phyloP scores from a whole-genome alignment of 92 coral and sea anemone species.

The Diadumene lineata region DNA sequence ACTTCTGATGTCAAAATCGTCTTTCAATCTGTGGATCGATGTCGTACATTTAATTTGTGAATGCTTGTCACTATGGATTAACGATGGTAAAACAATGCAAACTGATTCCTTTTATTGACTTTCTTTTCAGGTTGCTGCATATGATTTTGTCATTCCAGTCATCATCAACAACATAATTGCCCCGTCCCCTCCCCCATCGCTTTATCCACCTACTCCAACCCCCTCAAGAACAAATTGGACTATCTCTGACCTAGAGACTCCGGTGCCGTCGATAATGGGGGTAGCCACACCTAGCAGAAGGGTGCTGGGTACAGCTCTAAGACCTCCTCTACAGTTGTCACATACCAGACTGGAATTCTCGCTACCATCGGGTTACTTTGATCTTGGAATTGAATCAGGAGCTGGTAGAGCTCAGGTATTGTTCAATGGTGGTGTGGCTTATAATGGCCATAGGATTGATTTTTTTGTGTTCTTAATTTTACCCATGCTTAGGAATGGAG shows the following conservation, averaged over 20 bases:
- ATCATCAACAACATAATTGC: conserved; percentile 95
- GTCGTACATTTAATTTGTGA: too few species aligned
- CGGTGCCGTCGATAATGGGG: conserved; percentile 68
- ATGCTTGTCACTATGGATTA: too few species aligned
- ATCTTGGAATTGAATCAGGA: conserved; percentile 92
- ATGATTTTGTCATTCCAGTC: conserved; percentile 94
- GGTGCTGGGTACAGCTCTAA: conserved; percentile 86
- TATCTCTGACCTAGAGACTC: conserved; percentile 95
- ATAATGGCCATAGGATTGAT: not conserved
- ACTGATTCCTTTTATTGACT: not conserved
- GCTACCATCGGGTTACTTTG: conserved; percentile 94
- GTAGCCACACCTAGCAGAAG: conserved; percentile 93
- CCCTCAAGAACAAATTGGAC: conserved; percentile 99
- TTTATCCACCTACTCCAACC: conserved; percentile 89
- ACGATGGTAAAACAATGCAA: too few species aligned
- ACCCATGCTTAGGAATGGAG: not conserved
- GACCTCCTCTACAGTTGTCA: conserved; percentile 94
- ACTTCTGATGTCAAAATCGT: too few species aligned
- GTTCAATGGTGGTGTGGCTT: not conserved
- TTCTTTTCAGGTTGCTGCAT: conserved; percentile 80
- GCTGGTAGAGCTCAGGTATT: conserved; percentile 95
- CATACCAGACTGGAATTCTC: conserved; percentile 77
- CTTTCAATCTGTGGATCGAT: too few species aligned
- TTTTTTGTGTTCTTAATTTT: not conserved
- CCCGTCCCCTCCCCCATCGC: conserved; percentile 90